These are phyloP conservation scores for Myathropa florea DNA, from an alignment of 2,888 invertebrate genomes.

Conservation along the genomic window DNA sequence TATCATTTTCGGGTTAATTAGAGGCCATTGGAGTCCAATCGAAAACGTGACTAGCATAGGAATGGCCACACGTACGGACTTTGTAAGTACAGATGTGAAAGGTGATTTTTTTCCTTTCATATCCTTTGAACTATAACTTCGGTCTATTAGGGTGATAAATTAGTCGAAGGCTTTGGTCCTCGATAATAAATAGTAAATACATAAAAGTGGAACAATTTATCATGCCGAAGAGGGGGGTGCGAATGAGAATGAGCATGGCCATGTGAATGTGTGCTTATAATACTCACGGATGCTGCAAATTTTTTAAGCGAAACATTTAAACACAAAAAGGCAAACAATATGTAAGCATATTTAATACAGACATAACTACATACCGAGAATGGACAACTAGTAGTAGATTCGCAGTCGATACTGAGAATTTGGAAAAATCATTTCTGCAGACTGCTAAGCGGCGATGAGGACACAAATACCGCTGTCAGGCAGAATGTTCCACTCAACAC, in stretches of 20 bases:
- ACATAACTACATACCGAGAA: too few relatives aligned
- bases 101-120: not conserved
- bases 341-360: too few relatives aligned
- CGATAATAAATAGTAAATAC: not conserved
- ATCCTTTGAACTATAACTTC: not conserved
- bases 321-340: too few relatives aligned
- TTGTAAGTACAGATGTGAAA: slow-evolving; percentile 4
- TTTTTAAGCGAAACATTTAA: not conserved
- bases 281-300: not conserved
- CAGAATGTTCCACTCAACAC: too few relatives aligned
- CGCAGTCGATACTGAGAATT: too few relatives aligned
- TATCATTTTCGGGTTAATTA: slow-evolving; percentile 51
- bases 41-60: slow-evolving; percentile 48
- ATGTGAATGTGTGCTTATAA: not conserved
- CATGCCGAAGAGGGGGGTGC: not conserved
- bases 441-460: too few relatives aligned
- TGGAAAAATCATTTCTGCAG: too few relatives aligned
- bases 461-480: too few relatives aligned
- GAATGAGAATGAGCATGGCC: not conserved
- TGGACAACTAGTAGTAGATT: too few relatives aligned
- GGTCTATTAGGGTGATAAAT: not conserved
- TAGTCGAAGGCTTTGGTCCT: not conserved
- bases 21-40: slow-evolving; percentile 45
- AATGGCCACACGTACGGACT: slow-evolving; percentile 1
- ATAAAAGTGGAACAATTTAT: not conserved